Conservation (phyloP, 2,113 vertebrate species). For the Phalacrocorax carbo region DNA sequence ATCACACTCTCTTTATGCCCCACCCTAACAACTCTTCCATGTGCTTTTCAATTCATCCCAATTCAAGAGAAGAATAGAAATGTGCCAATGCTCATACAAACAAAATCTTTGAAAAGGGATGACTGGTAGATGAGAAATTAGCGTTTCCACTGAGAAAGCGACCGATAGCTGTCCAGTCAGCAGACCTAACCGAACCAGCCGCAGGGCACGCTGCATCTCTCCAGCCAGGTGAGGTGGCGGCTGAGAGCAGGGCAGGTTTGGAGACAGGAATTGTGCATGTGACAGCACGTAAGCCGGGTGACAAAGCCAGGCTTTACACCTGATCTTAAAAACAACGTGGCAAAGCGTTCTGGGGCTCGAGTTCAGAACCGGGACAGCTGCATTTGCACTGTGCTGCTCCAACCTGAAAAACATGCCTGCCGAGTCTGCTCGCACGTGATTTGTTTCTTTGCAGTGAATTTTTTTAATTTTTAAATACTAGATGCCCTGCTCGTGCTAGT, state of each 20-base stretch:
- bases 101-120: background rate
- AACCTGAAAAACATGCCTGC: background rate
- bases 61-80: background rate
- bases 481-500: background rate
- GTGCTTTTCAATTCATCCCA: background rate
- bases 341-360: background rate
- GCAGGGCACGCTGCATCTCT: background rate
- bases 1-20: background rate
- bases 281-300: background rate
- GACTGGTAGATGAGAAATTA: background rate
- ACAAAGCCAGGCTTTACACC: background rate
- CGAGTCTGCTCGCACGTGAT: accelerated
- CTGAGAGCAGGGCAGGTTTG: background rate
- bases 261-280: background rate
- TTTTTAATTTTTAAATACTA: background rate
- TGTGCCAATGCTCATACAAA: background rate
- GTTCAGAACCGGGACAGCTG: background rate
- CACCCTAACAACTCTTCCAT: background rate
- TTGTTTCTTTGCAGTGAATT: background rate
- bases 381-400: background rate
- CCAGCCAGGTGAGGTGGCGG: background rate
- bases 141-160: background rate
- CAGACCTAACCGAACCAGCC: background rate
- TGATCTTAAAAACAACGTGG: background rate
- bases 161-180: background rate